phyloP scores from a whole-genome alignment of 2,888 invertebrate species.

The Acronicta psi region DNA sequence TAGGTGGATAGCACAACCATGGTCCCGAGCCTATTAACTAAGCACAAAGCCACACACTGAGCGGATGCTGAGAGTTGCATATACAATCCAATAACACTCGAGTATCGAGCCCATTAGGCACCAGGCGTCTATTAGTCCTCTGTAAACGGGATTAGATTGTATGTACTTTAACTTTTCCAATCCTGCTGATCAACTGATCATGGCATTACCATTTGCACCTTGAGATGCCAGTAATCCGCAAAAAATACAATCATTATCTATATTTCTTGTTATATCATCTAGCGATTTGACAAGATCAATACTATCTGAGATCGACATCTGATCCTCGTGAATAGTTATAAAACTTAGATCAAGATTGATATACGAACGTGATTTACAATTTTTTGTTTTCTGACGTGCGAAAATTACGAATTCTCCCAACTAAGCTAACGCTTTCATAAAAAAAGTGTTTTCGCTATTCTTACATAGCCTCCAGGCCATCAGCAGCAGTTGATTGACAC shows the following conservation, averaged over 20 bases:
- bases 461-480: no score
- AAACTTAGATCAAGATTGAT: constrained; percentile 25
- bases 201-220: constrained; percentile 14
- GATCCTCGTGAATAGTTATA: constrained; percentile 14
- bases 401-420: not conserved
- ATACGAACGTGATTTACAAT: constrained; percentile 1
- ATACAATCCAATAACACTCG: no score
- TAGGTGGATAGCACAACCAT: no score
- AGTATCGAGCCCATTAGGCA: no score
- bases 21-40: no score
- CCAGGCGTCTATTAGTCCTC: no score
- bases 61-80: no score
- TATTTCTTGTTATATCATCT: constrained; percentile 22
- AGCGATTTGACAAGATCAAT: constrained; percentile 18
- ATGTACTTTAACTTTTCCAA: not conserved
- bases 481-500: no score
- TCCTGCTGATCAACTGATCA: not conserved
- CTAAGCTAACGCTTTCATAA: not conserved
- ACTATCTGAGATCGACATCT: constrained; percentile 32
- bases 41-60: no score
- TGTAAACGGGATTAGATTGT: not conserved
- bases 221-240: constrained; percentile 15
- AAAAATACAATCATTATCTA: constrained; percentile 26
- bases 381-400: constrained; percentile 19
- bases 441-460: no score